Conservation (phyloP, 2,797 vertebrate genomes). For the Melanotaenia boesemani region DNA sequence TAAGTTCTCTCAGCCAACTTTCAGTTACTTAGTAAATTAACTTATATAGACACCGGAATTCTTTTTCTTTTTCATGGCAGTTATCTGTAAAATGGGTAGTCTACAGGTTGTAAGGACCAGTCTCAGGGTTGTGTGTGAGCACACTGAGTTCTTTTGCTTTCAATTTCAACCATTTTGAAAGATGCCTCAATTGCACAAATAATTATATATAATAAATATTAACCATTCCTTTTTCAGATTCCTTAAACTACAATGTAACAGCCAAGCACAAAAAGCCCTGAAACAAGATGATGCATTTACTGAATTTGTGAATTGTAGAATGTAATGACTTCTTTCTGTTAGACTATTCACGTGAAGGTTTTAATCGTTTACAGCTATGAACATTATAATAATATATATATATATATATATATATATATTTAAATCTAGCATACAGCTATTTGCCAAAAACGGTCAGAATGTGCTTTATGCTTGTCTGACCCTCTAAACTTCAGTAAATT, state of each 20-base stretch:
- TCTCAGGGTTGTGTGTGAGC: background rate
- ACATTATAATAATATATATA: background rate
- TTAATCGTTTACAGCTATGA: background rate
- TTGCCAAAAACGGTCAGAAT: no score
- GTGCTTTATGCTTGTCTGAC: no score
- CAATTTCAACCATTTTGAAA: background rate
- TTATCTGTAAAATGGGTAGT: background rate
- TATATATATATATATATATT: no score
- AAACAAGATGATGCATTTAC: background rate
- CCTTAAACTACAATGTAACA: background rate
- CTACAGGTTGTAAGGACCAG: background rate
- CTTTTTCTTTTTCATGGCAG: background rate
- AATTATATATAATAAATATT: background rate
- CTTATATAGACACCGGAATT: background rate
- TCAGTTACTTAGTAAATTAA: background rate
- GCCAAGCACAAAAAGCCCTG: background rate
- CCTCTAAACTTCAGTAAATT: no score
- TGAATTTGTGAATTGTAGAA: background rate
- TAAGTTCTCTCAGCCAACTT: constrained; percentile 13
- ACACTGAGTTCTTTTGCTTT: background rate
- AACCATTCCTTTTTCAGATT: background rate
- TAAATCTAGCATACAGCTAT: no score
- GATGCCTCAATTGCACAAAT: background rate
- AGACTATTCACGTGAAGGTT: background rate
- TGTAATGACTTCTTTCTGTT: no score